Evolutionary conservation across 2,797 vertebrate species (phyloP).

Genomic region (Tangara arthus): DNA sequence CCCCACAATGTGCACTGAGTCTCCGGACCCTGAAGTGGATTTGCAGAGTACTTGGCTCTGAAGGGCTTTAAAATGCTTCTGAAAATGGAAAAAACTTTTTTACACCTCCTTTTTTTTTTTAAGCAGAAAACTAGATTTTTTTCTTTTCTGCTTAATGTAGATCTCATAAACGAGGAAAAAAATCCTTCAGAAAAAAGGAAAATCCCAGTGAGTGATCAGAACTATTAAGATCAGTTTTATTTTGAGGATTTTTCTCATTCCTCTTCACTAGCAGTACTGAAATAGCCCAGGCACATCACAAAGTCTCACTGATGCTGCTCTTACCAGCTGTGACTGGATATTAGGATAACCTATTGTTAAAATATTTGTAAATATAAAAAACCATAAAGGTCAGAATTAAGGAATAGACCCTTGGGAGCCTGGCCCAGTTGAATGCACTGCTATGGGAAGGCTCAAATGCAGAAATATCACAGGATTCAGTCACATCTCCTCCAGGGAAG

Average conservation of each 20-base stretch:
- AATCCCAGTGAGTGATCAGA: not conserved
- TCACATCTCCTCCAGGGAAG: not conserved
- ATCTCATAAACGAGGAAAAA: not conserved
- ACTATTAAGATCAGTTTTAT: not conserved
- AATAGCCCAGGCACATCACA: not conserved
- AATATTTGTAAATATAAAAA: not conserved
- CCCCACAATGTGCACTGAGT: not conserved
- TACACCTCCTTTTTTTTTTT: not conserved
- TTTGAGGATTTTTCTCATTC: not conserved
- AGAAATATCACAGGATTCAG: not conserved
- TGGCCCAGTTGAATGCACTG: not conserved
- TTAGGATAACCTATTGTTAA: not conserved
- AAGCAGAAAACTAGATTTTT: not conserved
- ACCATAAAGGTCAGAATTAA: not conserved
- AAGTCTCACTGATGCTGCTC: not conserved
- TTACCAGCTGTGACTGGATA: not conserved
- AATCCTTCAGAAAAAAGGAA: not conserved
- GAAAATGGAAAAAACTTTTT: not conserved
- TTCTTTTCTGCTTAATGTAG: fast-evolving
- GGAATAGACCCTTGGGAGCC: not conserved
- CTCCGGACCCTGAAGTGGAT: not conserved
- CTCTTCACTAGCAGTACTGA: not conserved
- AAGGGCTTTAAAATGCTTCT: not conserved
- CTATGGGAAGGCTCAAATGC: not conserved
- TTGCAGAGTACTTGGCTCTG: not conserved